A percentile compares a stretch with the other conserved stretches of the same genome.
phyloP scores from a whole-genome alignment of 2,113 vertebrate genomes.

The Sinocyclocheilus rhinocerous region DNA sequence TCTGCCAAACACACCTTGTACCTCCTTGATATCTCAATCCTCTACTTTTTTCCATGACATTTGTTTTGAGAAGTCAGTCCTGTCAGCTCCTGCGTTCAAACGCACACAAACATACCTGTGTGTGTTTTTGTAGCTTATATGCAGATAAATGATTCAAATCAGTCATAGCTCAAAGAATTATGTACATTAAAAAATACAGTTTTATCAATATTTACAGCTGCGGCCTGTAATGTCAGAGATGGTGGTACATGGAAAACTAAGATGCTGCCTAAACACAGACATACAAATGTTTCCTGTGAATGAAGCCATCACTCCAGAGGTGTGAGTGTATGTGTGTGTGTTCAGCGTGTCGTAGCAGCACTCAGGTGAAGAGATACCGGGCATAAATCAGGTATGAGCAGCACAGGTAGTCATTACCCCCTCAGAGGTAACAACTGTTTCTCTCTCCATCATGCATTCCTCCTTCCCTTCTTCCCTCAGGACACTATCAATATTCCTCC shows the following conservation, averaged over 20 bases:
- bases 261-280: slow-evolving; percentile 29
- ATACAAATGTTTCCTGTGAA: slow-evolving; percentile 53
- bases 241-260: not conserved
- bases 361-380: slow-evolving; percentile 38
- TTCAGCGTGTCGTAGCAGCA: slow-evolving; percentile 31
- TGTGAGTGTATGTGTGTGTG: slow-evolving; percentile 17
- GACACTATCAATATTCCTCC: slow-evolving; percentile 66
- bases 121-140: not conserved
- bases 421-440: slow-evolving; percentile 75
- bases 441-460: slow-evolving; percentile 67
- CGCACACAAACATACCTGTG: not conserved
- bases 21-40: slow-evolving; percentile 69
- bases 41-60: slow-evolving; percentile 61
- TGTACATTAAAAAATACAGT: not conserved
- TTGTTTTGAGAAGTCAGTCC: slow-evolving; percentile 68
- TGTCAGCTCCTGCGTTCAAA: not conserved
- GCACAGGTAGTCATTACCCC: slow-evolving; percentile 75
- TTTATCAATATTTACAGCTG: no score
- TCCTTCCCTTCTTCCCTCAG: slow-evolving; percentile 64
- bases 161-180: not conserved
- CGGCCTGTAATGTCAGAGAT: slow-evolving; percentile 41
- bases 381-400: slow-evolving; percentile 70
- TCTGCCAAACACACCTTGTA: slow-evolving; percentile 58
- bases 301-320: slow-evolving; percentile 60
- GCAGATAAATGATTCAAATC: not conserved